A percentile compares a stretch with the other conserved stretches of the same genome.
Evolutionary conservation across 1,140 invertebrate species (phyloP).

Genomic region (Acromyrmex echinatior): DNA sequence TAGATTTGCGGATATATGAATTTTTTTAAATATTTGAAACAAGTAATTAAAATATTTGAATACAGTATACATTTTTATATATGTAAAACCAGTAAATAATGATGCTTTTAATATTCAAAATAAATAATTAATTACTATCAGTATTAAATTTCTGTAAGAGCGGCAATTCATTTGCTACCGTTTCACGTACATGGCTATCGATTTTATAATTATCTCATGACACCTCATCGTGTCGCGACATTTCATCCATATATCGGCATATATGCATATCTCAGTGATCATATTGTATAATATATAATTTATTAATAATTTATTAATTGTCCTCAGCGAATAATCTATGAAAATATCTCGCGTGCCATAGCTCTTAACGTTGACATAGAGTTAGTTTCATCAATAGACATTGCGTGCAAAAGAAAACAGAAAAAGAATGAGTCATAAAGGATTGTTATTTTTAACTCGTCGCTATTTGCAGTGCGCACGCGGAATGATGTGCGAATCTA

Average conservation of each 20-base stretch:
- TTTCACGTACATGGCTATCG: conserved; percentile 21
- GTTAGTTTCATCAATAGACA: no score
- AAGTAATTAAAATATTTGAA: no score
- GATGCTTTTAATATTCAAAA: no score
- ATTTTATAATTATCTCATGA: conserved; percentile 48
- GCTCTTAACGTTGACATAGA: no score
- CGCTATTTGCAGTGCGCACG: conserved; percentile 1
- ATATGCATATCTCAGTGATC: background rate
- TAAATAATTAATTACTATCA: no score
- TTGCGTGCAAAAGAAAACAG: no score
- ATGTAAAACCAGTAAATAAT: no score
- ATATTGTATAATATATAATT: background rate
- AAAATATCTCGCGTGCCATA: conserved; percentile 28
- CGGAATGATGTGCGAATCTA: background rate
- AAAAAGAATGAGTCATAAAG: no score
- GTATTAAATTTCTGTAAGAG: no score
- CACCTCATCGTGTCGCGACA: background rate
- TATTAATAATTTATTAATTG: conserved; percentile 24
- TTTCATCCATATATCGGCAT: background rate
- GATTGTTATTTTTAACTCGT: conserved; percentile 21
- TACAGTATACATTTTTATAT: no score
- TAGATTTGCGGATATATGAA: no score
- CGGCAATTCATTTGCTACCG: background rate
- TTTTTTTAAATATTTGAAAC: no score
- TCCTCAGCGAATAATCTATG: conserved; percentile 10